phyloP scores from a whole-genome alignment of 1,140 invertebrate genomes.

The Lamellibrachia luymesi region DNA sequence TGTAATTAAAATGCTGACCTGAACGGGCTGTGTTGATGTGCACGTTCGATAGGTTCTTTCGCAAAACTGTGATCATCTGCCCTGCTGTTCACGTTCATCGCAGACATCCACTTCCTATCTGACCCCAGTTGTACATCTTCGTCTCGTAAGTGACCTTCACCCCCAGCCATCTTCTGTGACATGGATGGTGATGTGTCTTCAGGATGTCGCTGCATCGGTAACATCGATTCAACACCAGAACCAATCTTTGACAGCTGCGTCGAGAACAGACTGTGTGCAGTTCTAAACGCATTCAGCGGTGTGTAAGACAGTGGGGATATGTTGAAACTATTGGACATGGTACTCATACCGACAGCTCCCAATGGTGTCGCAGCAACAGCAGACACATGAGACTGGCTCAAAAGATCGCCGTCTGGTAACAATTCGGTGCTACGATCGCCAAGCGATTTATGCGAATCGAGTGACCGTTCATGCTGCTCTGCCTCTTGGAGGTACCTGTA shows the following conservation, averaged over 20 bases:
- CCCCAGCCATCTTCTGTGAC: slow-evolving; percentile 38
- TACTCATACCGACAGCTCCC: background rate
- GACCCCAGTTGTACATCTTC: slow-evolving; percentile 28
- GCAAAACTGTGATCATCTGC: background rate
- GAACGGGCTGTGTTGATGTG: background rate
- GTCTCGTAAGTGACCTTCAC: background rate
- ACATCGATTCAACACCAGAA: background rate
- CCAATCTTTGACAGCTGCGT: background rate
- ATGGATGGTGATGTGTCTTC: slow-evolving; percentile 33
- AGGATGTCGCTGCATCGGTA: background rate
- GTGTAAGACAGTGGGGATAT: slow-evolving; percentile 19
- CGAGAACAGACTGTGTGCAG: slow-evolving; percentile 38
- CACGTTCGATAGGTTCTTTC: slow-evolving; percentile 8
- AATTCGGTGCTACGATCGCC: background rate
- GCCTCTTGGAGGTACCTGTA: slow-evolving; percentile 2
- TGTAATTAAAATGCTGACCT: background rate
- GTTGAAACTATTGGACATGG: slow-evolving; percentile 1
- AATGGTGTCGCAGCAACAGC: background rate
- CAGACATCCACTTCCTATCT: slow-evolving; percentile 17
- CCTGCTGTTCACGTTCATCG: background rate
- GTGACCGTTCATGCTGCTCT: background rate
- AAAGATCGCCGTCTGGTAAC: background rate
- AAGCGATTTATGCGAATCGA: background rate
- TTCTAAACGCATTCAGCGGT: slow-evolving; percentile 37
- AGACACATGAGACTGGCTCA: background rate